Base-by-base conservation (phyloP, 1,140 invertebrate genomes). In the Drosophila aff. region DNA sequence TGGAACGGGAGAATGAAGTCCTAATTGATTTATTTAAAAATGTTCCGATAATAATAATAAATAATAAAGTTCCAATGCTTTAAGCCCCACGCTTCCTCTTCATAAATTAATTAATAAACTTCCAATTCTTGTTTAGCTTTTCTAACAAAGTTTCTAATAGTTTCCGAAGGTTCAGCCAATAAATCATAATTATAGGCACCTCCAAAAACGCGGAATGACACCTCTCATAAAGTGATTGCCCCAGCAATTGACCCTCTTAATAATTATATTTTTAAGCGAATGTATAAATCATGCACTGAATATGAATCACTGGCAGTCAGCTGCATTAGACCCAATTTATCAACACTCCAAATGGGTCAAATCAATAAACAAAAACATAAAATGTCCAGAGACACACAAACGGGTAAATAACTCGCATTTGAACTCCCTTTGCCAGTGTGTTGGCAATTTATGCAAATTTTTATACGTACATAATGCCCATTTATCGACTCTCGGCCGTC, bases 401-500 rank as follows among this genome's bases (percentile, higher is more conserved):
- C 23, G 50, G 28, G 38, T 43, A 49, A 58, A 76, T 60, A 67
- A 76, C 43, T 10, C 41, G 23, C 50, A 57, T 60, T 69, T 68
- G 44, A 28, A 52, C 53, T 59, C 63, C 65, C 57, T 57, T 44
- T 44, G 50, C 36, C 36, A 38, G 36, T 38, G 2, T 38, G 36
- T 5, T 38, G 36, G 36, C 81, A 89, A 84, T 82, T 76, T 85
- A 89, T 89, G 85, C 81, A 85, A 89, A 89, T 89, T 50, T 61
- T 63, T 59, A 69, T 82, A 63, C 47, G 50, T 80, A 67, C 71
- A 68, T 89, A 90, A 90, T 90, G 58, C 68, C 79, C 85, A 90
- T 91, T 90, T 90, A 85, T 82, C 52, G 53, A 60, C 44, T 28
- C 60, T 47, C 31, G 38, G 69, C 57, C 58, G 33, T 36, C 59